Evolutionary conservation across 2,888 invertebrate genomes (phyloP).

Genomic region (Dolichopus griseipennis): DNA sequence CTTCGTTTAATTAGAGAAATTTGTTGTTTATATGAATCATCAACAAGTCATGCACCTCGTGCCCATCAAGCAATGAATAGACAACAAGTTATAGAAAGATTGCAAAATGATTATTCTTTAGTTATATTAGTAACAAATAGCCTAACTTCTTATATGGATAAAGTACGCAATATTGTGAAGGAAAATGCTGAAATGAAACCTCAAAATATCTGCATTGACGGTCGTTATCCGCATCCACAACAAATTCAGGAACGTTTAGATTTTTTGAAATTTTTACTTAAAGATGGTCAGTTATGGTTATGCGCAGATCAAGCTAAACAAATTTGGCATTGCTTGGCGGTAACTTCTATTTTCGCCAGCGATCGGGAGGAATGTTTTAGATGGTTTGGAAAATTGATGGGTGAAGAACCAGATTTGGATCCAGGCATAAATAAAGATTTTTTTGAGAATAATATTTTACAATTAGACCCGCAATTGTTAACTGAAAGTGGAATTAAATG

Average conservation of each 20-base stretch:
- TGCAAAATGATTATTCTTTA: slow-evolving; percentile 85
- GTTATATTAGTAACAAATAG: slow-evolving; percentile 91
- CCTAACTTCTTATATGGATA: slow-evolving; percentile 82
- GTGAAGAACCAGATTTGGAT: slow-evolving; percentile 93
- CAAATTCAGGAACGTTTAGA: slow-evolving; percentile 91
- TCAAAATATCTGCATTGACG: slow-evolving; percentile 69
- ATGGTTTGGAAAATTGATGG: slow-evolving; percentile 96
- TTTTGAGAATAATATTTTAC: slow-evolving; percentile 89
- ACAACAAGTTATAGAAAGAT: slow-evolving; percentile 73
- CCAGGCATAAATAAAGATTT: slow-evolving; percentile 93
- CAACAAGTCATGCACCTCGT: slow-evolving; percentile 38
- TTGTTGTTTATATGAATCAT: slow-evolving; percentile 84
- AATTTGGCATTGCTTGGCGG: slow-evolving; percentile 94
- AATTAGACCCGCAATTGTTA: slow-evolving; percentile 79
- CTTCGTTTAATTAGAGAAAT: slow-evolving; percentile 93
- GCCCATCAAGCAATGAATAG: slow-evolving; percentile 47
- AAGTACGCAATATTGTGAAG: slow-evolving; percentile 52
- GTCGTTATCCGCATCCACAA: slow-evolving; percentile 80
- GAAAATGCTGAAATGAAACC: slow-evolving; percentile 65
- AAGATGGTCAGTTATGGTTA: slow-evolving; percentile 94
- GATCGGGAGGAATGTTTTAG: slow-evolving; percentile 96
- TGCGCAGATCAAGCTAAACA: slow-evolving; percentile 95
- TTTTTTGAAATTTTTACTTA: slow-evolving; percentile 83
- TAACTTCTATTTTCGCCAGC: slow-evolving; percentile 80
- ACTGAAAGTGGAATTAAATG: slow-evolving; percentile 94